Base-by-base conservation (phyloP, 1,140 invertebrate genomes). In the Ceratoteleas bidentatus region DNA sequence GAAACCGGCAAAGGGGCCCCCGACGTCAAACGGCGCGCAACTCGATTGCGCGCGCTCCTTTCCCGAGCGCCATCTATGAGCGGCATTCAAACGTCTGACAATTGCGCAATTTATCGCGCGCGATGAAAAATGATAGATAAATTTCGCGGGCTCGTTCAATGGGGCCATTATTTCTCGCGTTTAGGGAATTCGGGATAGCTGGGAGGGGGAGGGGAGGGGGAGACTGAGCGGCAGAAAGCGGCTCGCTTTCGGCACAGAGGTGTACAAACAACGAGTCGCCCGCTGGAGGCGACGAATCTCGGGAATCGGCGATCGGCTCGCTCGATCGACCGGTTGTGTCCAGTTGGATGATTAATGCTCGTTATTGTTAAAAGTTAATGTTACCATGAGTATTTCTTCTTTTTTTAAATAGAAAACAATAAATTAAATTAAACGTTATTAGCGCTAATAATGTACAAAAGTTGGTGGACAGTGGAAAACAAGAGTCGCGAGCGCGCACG, bases 41-140 rank as follows among this genome's bases (percentile, higher is more conserved):
- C 36, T 4, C 24, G 24, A 24, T 24, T 24, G 24, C 24, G 24
- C 24, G 24, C 24, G 24, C 24, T 24, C 24, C 24, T 24, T 24
- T 24, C 24, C 24, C 24, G 24, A 70, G 33, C 62, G 72, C 72
- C 72, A 75, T 75, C 72, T 75, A 66, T 54, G 61, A 74, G 14
- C 36, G 62, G 47, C 56, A 76, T 76, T 76, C 73, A 76, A 9
- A 61, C 61, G 73, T 76, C 73, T 47, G 73, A 76, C 73, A 76
- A 76, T 68, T 76, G 73, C 16, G 14, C 73, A 68, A 76, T 76
- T 76, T 76, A 76, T 76, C 61, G 64, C 73, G 72, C 62, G 64
- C 57, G 65, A 77, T 77, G 74, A 77, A 69, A 77, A 69, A 77
- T 77, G 65, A 77, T 56, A 69, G 74, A 77, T 77, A 77, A 69